A percentile compares a stretch with the other conserved stretches of the same genome.
Evolutionary conservation across 2,888 invertebrate species (phyloP).

Genomic region (Hermodice carunculata): DNA sequence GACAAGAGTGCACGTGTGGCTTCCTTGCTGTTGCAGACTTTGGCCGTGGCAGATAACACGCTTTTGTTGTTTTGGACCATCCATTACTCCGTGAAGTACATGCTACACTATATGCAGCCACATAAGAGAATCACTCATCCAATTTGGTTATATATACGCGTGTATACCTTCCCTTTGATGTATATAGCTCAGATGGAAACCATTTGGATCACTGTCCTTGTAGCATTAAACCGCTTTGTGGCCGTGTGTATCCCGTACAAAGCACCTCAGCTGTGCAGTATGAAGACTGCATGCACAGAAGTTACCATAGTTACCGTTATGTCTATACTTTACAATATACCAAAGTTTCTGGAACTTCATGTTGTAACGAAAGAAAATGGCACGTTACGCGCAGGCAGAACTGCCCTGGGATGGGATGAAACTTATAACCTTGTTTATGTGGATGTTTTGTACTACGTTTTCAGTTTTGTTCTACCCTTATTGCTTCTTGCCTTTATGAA

Average conservation of each 20-base stretch:
- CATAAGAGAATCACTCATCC: neutral
- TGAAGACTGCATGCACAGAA: constrained; percentile 36
- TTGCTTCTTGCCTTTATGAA: constrained; percentile 36
- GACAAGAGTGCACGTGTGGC: constrained; percentile 34
- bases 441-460: constrained; percentile 39
- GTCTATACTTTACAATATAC: constrained; percentile 37
- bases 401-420: constrained; percentile 23
- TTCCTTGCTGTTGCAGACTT: constrained; percentile 36
- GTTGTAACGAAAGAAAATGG: too few species aligned
- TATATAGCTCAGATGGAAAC: constrained; percentile 43
- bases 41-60: constrained; percentile 38
- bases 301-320: constrained; percentile 32
- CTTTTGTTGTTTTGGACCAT: constrained; percentile 39
- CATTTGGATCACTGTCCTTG: constrained; percentile 43
- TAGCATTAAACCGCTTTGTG: constrained; percentile 44
- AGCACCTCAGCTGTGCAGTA: constrained; percentile 37
- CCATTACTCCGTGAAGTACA: constrained; percentile 33
- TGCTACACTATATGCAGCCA: constrained; percentile 13
- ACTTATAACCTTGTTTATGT: constrained; percentile 33
- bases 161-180: constrained; percentile 39
- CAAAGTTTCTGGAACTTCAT: constrained; percentile 38
- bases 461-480: constrained; percentile 39
- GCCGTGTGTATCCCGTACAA: constrained; percentile 44
- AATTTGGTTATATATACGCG: constrained; percentile 32
- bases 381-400: too few species aligned